Evolutionary conservation across 2,888 invertebrate species (phyloP), one percentile per base, ranked within the genome.

Genomic region (Luperina testacea): DNA sequence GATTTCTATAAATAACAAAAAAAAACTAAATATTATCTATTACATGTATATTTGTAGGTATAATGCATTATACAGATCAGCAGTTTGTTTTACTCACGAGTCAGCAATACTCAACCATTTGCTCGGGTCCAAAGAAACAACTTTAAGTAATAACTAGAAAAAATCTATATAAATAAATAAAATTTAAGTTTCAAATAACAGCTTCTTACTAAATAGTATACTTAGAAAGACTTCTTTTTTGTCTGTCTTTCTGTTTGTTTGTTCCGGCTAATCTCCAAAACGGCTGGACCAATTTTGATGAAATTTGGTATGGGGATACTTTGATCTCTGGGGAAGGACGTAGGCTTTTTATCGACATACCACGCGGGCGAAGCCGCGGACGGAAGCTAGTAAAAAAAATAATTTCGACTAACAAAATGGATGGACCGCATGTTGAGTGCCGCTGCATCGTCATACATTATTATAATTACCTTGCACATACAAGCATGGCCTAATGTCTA

Each of bases 401-500:
- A 17, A 38, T 11, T 11, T 57, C 7, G 17, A 71, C n/a, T 38
- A 27, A 68, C 11, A 69, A 68, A 20, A 48, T 70, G 48, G 4
- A 48, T 11, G n/a, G 6, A 7, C 11, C 11, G 5, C 51, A 57
- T 11, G 61, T 80, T 84, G 75, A 84, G 72, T 42, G 73, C 32
- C 45, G 13, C 85, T 51, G 75, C 24, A 71, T 38, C 57, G 15
- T 42, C 7, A 27, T 32, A 42, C 24, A 79, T 51, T 32, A 59
- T 63, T 42, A 75, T 67, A 38, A 38, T 38, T 38, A 32, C 27
- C 11, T 75, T 61, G 59, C 85, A 87, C 80, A 75, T 78, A 82
- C 53, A 91, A 91, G 91, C 91, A 64, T 90, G 70, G 88, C 88
- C 90, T 88, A 90, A 63, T 57, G 15, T 78, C 89, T 90, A 91